Conservation (phyloP, 2,888 invertebrate species). For the Trisateles emortualis region DNA sequence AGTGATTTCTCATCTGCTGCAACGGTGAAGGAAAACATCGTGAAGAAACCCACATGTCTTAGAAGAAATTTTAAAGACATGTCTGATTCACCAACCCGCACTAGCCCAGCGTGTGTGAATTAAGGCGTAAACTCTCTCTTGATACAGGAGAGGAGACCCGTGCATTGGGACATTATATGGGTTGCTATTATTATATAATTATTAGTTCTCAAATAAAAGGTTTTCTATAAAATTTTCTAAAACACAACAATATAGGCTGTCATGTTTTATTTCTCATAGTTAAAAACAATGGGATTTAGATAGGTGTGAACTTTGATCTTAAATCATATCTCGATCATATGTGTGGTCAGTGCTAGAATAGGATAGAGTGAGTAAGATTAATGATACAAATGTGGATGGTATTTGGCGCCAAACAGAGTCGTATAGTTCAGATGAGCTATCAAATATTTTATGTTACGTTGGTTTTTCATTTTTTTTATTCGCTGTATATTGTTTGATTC, state of each 20-base stretch:
- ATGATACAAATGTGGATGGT: conserved; percentile 32
- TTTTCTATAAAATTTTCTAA: background rate
- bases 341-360: conserved; percentile 31
- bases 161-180: no score
- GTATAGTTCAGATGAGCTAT: background rate
- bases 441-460: background rate
- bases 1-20: no score
- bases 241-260: background rate
- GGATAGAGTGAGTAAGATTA: conserved; percentile 39
- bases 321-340: conserved; percentile 50
- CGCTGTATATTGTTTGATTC: no score
- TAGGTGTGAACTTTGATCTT: conserved; percentile 53
- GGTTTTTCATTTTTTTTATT: background rate
- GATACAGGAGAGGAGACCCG: no score
- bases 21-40: no score
- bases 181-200: no score
- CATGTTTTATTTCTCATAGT: conserved; percentile 7
- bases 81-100: no score
- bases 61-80: no score
- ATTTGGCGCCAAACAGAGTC: conserved; percentile 46
- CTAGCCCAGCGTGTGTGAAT: no score
- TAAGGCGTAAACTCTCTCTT: no score
- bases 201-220: no score
- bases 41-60: no score
- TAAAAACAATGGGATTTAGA: conserved; percentile 52